Base-by-base conservation (phyloP, 2,888 invertebrate genomes). In the Eumacrocentrus americanus region DNA sequence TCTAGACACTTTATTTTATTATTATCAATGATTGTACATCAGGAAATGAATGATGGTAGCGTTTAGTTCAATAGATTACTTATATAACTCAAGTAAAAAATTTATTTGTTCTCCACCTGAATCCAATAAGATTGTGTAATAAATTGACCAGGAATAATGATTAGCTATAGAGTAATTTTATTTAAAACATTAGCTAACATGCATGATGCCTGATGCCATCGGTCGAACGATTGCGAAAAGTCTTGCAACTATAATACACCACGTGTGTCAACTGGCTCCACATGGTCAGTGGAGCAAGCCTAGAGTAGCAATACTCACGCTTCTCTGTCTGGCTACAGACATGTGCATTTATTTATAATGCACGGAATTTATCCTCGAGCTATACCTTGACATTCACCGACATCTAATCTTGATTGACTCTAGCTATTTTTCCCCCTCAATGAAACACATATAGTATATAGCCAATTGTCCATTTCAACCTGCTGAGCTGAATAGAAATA, bases 141-240 rank as follows among this genome's bases (percentile, higher is more conserved):
- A 3, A 40, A 40, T 14, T 16, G n/a, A 16, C 5, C 14, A 16
- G 18, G 14, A 14, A 40, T 16, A 40, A 16, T 40, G 38, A 16
- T 40, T 14, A 40, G 7, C 38, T n/a, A n/a, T n/a, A n/a, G n/a
- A n/a, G n/a, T n/a, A n/a, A n/a, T n/a, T n/a, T n/a, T n/a, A n/a
- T n/a, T n/a, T n/a, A n/a, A 40, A 16, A 40, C 14, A 40, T 16
- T 7, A 7, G 12, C 12, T 2, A 7, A n/a, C 5, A 25, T 47
- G 14, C 11, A 16, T 35, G 20, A 35, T n/a, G 18, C 18, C 51
- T 40, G 29, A 40, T 25, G 29, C n/a, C 16, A 61, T 63, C 52
- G 58, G 35, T 67, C 56, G 34, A 65, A 46, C 54, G 51, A 66
- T 69, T 69, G 64, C 67, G 58, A 64, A 58, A 65, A 64, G 60